A percentile compares a stretch with the other conserved stretches of the same genome.
Conservation (phyloP, 1,140 invertebrate genomes). For the Leptonema lineaticorne region DNA sequence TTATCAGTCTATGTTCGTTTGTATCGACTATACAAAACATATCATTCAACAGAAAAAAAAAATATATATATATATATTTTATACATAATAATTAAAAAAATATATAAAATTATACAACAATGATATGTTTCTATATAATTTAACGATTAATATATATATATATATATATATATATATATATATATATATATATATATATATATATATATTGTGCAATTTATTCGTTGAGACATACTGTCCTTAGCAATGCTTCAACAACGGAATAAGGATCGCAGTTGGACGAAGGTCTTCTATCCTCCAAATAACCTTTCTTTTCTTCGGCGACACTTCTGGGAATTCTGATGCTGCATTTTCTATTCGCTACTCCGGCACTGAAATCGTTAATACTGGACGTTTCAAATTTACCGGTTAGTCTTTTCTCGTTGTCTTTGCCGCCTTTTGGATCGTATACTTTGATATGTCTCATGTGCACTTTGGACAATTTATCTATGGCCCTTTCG, state of each 20-base stretch:
- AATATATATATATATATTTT: constrained; percentile 12
- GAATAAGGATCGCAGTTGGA: constrained; percentile 86
- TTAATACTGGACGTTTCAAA: constrained; percentile 77
- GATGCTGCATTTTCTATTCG: constrained; percentile 71
- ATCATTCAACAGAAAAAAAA: constrained; percentile 7
- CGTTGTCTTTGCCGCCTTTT: constrained; percentile 72
- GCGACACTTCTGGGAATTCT: constrained; percentile 76
- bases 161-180: no score
- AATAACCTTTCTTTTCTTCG: constrained; percentile 80
- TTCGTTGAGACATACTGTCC: constrained; percentile 68
- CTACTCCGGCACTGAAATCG: constrained; percentile 74
- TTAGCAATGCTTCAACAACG: constrained; percentile 66
- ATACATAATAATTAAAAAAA: neutral
- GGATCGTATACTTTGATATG: constrained; percentile 88
- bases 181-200: no score
- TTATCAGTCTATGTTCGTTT: constrained; percentile 16
- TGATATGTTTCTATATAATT: constrained; percentile 3
- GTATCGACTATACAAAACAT: constrained; percentile 12
- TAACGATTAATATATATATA: no score
- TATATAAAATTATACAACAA: constrained; percentile 6
- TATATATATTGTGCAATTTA: constrained; percentile 35
- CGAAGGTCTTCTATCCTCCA: constrained; percentile 85
- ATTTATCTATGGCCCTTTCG: constrained; percentile 68
- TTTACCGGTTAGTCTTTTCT: constrained; percentile 71
- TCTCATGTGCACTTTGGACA: constrained; percentile 72